Evolutionary conservation across 2,113 vertebrate species (phyloP).

Genomic region (Phalacrocorax carbo): DNA sequence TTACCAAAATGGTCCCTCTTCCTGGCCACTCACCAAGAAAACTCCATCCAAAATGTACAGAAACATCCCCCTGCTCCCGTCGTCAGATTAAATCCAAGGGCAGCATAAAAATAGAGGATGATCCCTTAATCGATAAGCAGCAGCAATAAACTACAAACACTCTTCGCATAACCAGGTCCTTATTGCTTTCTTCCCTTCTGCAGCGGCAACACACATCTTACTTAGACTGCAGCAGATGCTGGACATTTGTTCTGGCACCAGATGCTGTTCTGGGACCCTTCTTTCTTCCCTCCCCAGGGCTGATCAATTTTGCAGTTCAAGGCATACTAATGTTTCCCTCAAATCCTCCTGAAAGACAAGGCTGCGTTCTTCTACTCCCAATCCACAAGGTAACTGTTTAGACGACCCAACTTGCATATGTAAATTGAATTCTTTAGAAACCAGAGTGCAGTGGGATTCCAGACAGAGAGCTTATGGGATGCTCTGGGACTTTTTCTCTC

Average conservation of each 20-base stretch:
- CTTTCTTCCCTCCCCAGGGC: conserved; percentile 57
- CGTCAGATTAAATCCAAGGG: background rate
- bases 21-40: conserved; percentile 15
- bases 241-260: conserved; percentile 81
- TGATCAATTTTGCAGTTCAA: conserved; percentile 64
- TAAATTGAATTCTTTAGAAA: conserved; percentile 68
- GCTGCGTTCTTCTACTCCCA: conserved; percentile 67
- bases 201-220: conserved; percentile 32
- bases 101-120: background rate
- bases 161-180: background rate
- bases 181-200: background rate
- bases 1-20: background rate
- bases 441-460: conserved; percentile 39
- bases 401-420: conserved; percentile 52
- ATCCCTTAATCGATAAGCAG: background rate
- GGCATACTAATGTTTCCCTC: conserved; percentile 60
- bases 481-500: conserved; percentile 37
- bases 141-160: conserved; percentile 52
- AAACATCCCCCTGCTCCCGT: background rate
- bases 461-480: conserved; percentile 38
- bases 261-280: conserved; percentile 73
- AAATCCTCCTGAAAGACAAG: conserved; percentile 74
- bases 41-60: background rate
- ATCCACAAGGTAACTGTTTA: conserved; percentile 64
- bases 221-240: conserved; percentile 70